Evolutionary conservation across 2,888 invertebrate species (phyloP), one percentile per base, ranked within the genome.

Genomic region (Plemyria rubiginata): DNA sequence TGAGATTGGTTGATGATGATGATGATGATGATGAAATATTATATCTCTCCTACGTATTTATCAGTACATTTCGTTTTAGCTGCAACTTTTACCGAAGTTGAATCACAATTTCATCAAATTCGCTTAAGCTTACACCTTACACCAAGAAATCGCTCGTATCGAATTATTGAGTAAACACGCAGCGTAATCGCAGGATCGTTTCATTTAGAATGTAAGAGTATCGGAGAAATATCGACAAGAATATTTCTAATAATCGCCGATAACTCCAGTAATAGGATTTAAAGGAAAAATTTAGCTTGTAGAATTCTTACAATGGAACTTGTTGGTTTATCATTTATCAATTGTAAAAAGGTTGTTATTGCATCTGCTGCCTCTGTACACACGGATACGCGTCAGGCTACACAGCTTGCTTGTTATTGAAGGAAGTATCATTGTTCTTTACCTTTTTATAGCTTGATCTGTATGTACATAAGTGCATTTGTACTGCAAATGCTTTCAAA

Each of bases 101-200:
- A 22, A 22, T n/a, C n/a, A 22, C 3, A 22, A 8, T 32, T 6
- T 5, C 32, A 3, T 16, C 4, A 16, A 54, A 57, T 1, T 69
- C 81, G 84, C 81, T 63, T n/a, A 9, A 72, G 55, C 80, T 70
- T 51, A 13, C 77, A 2, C 13, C 71, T 84, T 78, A 53, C 1
- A 54, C 46, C 70, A 72, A 70, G 74, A 75, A 73, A 67, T 75
- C 68, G 69, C 79, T 84, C 86, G 85, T 85, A 90, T 90, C 92
- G 90, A 91, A 92, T 92, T 92, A 92, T 92, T 91, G 90, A 89
- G 91, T 90, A 92, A 92, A 92, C 91, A 92, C 87, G 85, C 82
- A 79, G 74, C 78, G 86, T 88, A 90, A 89, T 88, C 89, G 86
- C 78, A 73, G 83, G 79, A 88, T 88, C 88, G 86, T 85, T 88